Evolutionary conservation across 92 coral and sea anemone species (phyloP).

Genomic region (Desmophyllum pertusum): DNA sequence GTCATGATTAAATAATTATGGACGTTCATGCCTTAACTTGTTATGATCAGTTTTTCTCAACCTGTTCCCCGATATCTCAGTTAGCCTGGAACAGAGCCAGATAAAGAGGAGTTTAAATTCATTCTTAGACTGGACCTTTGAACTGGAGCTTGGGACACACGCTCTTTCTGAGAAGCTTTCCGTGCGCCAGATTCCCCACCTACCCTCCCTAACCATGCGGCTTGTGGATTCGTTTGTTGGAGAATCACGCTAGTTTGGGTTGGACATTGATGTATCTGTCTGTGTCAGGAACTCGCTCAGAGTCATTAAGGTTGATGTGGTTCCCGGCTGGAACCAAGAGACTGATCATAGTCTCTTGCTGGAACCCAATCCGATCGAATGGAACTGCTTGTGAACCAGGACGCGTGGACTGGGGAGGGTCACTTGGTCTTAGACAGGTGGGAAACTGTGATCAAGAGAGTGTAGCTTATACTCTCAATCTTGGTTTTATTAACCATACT

Average conservation of each 20-base stretch:
- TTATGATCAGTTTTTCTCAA: too few relatives aligned
- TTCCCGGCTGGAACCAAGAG: neutral
- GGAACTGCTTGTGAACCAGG: neutral
- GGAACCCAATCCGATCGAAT: too few relatives aligned
- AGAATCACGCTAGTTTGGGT: neutral
- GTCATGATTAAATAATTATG: too few relatives aligned
- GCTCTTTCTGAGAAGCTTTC: neutral
- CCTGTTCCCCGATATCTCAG: too few relatives aligned
- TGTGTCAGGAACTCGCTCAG: neutral
- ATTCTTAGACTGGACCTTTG: slow-evolving; percentile 22
- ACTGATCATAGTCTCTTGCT: too few relatives aligned
- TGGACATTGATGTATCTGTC: neutral
- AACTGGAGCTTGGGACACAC: neutral
- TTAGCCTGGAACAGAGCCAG: too few relatives aligned
- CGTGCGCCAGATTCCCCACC: slow-evolving; percentile 20
- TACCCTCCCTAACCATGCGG: slow-evolving; percentile 11
- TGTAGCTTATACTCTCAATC: too few relatives aligned
- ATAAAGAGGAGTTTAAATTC: too few relatives aligned
- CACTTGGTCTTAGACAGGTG: neutral
- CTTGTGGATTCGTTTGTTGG: slow-evolving; percentile 16
- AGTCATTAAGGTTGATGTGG: neutral
- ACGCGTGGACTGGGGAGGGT: neutral
- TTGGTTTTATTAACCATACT: too few relatives aligned
- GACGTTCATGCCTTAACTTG: too few relatives aligned
- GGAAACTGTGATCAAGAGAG: neutral